Evolutionary conservation across 1,140 invertebrate species (phyloP), one percentile per base, ranked within the genome.

Genomic region (Cydia strobilella): DNA sequence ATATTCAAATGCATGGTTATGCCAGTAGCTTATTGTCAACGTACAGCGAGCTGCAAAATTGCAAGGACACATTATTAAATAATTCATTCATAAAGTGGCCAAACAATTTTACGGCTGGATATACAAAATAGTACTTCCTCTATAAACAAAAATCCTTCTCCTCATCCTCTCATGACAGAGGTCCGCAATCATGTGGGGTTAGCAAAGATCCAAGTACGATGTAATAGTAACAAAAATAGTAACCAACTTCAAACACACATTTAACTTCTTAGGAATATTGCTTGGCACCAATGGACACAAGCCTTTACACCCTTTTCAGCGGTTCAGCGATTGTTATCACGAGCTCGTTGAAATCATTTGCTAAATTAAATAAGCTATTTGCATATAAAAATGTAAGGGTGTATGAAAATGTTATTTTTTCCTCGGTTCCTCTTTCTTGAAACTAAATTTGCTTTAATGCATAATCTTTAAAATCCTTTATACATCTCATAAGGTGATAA

Each of bases 401-500:
- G 10, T 23, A 59, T 12, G 9, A 59, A 59, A 59, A 59, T 23
- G 7, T 18, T 10, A 9, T 3, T 59, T 59, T 59, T 59, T 9
- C n/a, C n/a, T 45, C 62, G 23, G 74, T 71, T 66, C 71, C 73
- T 76, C 72, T 74, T 39, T 76, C 42, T 77, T 79, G 65, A 39
- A 82, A 84, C 7, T 18, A 54, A 54, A 18, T 18, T 18, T 54
- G n/a, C 15, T 54, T 10, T 20, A 54, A 54, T 54, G 51, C 20
- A n/a, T 54, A 4, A 45, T 12, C 15, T 45, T 13, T 7, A 54
- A 18, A 13, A 48, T 3, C 13, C 15, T 48, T n/a, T n/a, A 0
- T 48, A 13, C 45, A 1, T 35, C 31, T 35, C 31, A 35, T 7
- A 35, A 35, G 7, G 35, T 10, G 9, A 39, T 39, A 39, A 1